A percentile compares a stretch with the other conserved stretches of the same genome.
Conservation (phyloP, 2,113 vertebrate genomes). For the Macrotus californicus region DNA sequence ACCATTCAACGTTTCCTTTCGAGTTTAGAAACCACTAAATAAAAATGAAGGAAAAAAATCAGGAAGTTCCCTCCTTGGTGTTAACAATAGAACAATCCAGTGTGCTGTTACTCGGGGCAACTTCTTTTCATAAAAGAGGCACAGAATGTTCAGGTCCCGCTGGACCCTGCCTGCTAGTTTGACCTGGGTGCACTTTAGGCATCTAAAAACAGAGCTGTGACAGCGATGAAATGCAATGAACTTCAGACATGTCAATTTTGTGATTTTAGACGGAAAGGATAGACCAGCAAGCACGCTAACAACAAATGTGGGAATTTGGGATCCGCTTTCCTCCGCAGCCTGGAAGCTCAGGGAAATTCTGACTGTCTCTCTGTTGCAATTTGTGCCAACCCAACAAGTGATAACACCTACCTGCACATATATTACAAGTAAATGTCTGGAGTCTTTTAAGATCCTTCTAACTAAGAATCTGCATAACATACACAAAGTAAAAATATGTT, state of each 20-base stretch:
- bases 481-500: not conserved
- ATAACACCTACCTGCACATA: not conserved
- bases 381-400: not conserved
- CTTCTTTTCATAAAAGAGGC: conserved; percentile 61
- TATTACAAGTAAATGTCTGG: not conserved
- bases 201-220: conserved; percentile 56
- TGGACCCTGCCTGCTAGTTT: not conserved
- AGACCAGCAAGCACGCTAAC: not conserved
- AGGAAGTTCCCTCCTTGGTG: conserved; percentile 74
- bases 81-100: conserved; percentile 75
- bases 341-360: not conserved
- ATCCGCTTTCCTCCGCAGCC: conserved; percentile 3
- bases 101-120: conserved; percentile 27
- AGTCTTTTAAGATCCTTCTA: not conserved
- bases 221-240: conserved; percentile 21
- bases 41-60: conserved; percentile 55
- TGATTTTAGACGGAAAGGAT: conserved; percentile 31
- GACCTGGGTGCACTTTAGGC: conserved; percentile 2
- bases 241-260: conserved; percentile 45
- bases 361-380: not conserved
- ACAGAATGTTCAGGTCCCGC: conserved; percentile 55
- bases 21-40: conserved; percentile 64
- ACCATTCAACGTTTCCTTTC: conserved; percentile 56
- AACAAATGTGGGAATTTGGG: conserved; percentile 30
- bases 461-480: not conserved